These are phyloP conservation scores for Malurus splendens DNA, from an alignment of 2,797 vertebrate species.

Conservation along the genomic window DNA sequence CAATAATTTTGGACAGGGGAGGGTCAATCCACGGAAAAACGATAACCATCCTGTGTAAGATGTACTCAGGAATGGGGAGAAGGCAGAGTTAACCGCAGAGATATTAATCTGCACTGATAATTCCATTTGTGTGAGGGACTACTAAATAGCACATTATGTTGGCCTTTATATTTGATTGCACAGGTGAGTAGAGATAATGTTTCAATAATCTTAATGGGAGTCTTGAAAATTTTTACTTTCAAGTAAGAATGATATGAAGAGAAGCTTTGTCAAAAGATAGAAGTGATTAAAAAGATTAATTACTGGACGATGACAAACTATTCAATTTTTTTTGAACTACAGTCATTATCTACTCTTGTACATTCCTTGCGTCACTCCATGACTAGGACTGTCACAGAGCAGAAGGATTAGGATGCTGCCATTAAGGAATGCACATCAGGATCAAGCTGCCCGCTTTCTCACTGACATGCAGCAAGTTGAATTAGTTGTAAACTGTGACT, in stretches of 20 bases:
- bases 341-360: fast-evolving
- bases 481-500: not conserved
- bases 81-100: not conserved
- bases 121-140: not conserved
- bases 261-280: not conserved
- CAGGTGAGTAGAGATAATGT: not conserved
- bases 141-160: not conserved
- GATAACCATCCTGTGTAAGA: not conserved
- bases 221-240: not conserved
- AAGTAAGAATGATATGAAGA: not conserved
- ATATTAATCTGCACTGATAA: not conserved
- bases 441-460: not conserved
- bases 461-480: not conserved
- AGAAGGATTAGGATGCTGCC: not conserved
- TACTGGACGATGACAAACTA: not conserved
- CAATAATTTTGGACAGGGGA: not conserved
- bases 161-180: not conserved
- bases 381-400: not conserved
- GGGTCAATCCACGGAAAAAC: not conserved
- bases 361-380: not conserved
- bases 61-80: not conserved
- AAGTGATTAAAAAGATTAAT: not conserved
- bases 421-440: not conserved
- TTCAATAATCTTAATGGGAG: not conserved
- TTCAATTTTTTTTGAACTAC: not conserved